phyloP scores from a whole-genome alignment of 2,113 vertebrate genomes.

The Saccopteryx bilineata region DNA sequence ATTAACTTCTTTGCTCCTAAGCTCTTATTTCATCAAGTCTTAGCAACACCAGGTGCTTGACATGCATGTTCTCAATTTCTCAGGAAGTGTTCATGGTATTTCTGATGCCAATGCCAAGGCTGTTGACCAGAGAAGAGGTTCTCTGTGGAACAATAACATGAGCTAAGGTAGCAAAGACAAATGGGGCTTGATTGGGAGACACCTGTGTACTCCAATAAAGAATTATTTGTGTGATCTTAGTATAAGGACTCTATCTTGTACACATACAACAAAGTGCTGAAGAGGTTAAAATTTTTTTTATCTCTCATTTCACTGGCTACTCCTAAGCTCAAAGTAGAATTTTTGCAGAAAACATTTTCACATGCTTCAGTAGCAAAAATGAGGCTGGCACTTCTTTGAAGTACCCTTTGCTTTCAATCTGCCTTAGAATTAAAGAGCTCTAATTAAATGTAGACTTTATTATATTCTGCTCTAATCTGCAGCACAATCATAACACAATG shows the following conservation, averaged over 20 bases:
- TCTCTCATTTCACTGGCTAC: slow-evolving; percentile 51
- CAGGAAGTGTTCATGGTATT: not conserved
- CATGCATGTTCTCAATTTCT: not conserved
- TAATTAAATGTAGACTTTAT: slow-evolving; percentile 78
- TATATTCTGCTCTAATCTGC: slow-evolving; percentile 75
- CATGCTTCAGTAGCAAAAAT: slow-evolving; percentile 54
- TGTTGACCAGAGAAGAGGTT: not conserved
- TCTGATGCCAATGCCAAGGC: not conserved
- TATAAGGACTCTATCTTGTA: not conserved
- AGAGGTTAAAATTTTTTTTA: slow-evolving; percentile 35
- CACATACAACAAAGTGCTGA: not conserved
- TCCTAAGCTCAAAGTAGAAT: slow-evolving; percentile 55
- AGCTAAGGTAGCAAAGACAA: not conserved
- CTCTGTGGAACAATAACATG: not conserved
- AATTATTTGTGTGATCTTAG: not conserved
- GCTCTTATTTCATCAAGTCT: slow-evolving; percentile 15
- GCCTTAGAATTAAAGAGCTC: slow-evolving; percentile 73
- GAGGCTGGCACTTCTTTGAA: slow-evolving; percentile 61
- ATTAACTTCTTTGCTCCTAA: slow-evolving; percentile 3
- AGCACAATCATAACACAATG: slow-evolving; percentile 54
- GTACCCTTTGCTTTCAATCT: slow-evolving; percentile 73
- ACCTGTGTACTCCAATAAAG: not conserved
- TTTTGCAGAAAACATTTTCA: slow-evolving; percentile 64
- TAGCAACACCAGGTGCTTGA: not conserved
- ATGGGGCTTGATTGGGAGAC: not conserved